A percentile compares a stretch with the other conserved stretches of the same genome.
phyloP scores from a whole-genome alignment of 2,888 invertebrate species.

The Drosophila picticornis region DNA sequence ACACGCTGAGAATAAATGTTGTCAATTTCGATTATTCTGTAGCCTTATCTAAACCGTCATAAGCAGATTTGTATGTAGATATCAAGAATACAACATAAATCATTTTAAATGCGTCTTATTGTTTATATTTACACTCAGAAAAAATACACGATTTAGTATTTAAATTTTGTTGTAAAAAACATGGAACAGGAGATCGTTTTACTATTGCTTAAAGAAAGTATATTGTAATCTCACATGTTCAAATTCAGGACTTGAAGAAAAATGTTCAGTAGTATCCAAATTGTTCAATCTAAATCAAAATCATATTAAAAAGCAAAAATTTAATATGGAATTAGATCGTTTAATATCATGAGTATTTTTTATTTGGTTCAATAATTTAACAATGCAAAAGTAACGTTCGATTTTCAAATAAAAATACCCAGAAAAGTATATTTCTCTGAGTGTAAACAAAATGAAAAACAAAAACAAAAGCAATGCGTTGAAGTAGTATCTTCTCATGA shows the following conservation, averaged over 20 bases:
- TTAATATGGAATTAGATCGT: background rate
- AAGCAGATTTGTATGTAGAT: conserved; percentile 1
- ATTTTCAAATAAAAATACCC: background rate
- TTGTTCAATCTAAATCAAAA: background rate
- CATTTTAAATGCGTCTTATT: background rate
- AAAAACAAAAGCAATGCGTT: background rate
- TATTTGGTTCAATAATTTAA: background rate
- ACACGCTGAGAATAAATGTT: conserved; percentile 7
- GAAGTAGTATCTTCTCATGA: background rate
- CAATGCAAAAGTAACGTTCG: background rate
- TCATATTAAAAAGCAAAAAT: too few relatives aligned
- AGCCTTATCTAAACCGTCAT: background rate
- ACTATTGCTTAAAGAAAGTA: background rate
- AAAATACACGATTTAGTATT: background rate
- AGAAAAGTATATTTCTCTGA: background rate
- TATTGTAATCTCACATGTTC: background rate
- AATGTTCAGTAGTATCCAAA: background rate
- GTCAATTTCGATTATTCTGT: background rate
- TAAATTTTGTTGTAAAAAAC: background rate
- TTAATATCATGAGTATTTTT: too few relatives aligned
- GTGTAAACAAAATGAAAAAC: background rate
- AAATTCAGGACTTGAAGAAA: background rate
- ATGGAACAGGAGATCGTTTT: background rate
- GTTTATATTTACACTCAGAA: background rate
- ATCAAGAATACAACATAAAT: background rate